Base-by-base conservation (phyloP, 2,113 vertebrate genomes). In the Myiagra hebetior region DNA sequence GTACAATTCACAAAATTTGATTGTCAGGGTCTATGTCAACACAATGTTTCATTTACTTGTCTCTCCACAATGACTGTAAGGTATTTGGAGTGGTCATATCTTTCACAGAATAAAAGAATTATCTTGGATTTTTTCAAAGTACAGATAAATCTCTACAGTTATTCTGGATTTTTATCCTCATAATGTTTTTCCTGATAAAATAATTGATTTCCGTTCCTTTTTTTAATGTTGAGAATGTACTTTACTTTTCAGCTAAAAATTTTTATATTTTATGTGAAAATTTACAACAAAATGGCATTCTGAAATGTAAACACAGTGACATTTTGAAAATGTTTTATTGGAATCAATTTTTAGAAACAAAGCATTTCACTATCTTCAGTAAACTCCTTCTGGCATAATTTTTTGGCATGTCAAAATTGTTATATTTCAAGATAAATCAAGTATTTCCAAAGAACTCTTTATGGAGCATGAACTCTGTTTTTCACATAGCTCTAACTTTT, bases 281-380 rank as follows among this genome's bases (percentile, higher is more conserved):
- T 77, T 57, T 72, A 26, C 57, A 85, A 20, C 8, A 83, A 94
- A 85, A 76, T 56, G 4, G 3, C 26, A 46, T 69, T 76, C 24
- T 72, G 49, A 87, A 72, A 64, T 76, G 22, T 70, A 85, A 96
- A 67, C 31, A 86, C 12, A 46, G 11, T 85, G 81, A 75, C 57
- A 82, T 72, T 85, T 93, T 82, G 27, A 79, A 87, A 87, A 60
- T 44, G 4, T 87, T 85, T 59, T 46, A 67, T 67, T 70, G 15
- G n/a, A 64, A 70, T 86, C 7, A 57, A 23, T 82, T 85, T 89
- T 88, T 93, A 91, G 59, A 91, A 93, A 92, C 60, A 77, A 91
- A 91, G 24, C 13, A 44, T 83, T 92, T 94, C 2, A 3, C 27
- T 73, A 7, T 26, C 27, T 93, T 89, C 55, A 53, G 49, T 65